Conservation (phyloP, 2,113 vertebrate species). For the Rhodinocichla rosea region DNA sequence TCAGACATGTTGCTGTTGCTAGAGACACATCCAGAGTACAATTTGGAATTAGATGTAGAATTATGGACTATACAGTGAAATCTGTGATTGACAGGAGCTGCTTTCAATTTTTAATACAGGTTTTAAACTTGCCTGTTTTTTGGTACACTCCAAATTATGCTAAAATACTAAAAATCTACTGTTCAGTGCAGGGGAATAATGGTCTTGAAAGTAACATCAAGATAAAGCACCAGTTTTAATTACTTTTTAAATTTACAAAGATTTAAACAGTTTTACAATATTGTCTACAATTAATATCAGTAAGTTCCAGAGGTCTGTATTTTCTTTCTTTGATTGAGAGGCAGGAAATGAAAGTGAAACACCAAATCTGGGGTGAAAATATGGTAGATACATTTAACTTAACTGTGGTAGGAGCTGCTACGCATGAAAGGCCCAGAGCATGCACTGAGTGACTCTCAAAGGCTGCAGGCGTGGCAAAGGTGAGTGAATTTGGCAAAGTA, state of each 20-base stretch:
- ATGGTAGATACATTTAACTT: neutral
- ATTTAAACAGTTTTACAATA: neutral
- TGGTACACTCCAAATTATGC: neutral
- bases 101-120: neutral
- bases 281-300: neutral
- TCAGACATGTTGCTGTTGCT: neutral
- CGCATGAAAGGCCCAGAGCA: neutral
- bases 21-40: neutral
- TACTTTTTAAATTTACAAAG: neutral
- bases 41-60: neutral
- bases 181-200: neutral
- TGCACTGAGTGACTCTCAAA: neutral
- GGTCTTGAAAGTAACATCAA: neutral
- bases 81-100: neutral
- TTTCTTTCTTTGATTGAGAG: neutral
- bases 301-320: neutral
- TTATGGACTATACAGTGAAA: neutral
- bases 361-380: neutral
- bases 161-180: neutral
- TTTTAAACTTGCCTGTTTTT: neutral
- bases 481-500: neutral
- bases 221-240: neutral
- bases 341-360: neutral
- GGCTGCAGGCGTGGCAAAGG: neutral
- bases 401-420: neutral